Evolutionary conservation across 2,888 invertebrate species (phyloP).

Genomic region (Torymus auratus): DNA sequence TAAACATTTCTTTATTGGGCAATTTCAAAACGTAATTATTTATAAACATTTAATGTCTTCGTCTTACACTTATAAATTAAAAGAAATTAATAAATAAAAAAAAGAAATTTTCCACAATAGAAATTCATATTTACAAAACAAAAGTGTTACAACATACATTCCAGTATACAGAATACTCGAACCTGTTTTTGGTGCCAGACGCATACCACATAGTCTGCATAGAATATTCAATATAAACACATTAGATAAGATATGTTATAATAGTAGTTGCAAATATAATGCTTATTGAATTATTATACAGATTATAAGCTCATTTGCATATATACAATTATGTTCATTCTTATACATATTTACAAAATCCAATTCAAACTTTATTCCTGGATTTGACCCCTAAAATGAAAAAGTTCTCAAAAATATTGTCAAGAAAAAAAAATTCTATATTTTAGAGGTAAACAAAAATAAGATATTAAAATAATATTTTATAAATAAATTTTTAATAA

Average conservation of each 20-base stretch:
- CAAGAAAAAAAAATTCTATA: too few species aligned
- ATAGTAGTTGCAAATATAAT: slow-evolving; percentile 13
- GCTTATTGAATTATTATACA: slow-evolving; percentile 39
- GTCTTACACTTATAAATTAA: background rate
- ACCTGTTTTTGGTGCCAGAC: slow-evolving; percentile 8
- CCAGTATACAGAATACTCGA: slow-evolving; percentile 23
- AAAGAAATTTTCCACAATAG: slow-evolving; percentile 34
- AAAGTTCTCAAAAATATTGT: background rate
- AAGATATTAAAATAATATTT: background rate
- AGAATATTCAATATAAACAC: slow-evolving; percentile 43
- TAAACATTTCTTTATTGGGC: too few species aligned
- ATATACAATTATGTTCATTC: slow-evolving; percentile 48
- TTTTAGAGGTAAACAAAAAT: too few species aligned
- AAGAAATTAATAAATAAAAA: slow-evolving; percentile 29
- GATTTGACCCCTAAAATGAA: background rate
- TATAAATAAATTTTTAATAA: background rate
- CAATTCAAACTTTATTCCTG: background rate
- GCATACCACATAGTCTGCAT: background rate
- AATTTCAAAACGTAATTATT: too few species aligned
- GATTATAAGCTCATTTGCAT: slow-evolving; percentile 37
- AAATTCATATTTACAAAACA: slow-evolving; percentile 48
- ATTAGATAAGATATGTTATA: slow-evolving; percentile 44
- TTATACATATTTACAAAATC: slow-evolving; percentile 51
- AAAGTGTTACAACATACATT: slow-evolving; percentile 38
- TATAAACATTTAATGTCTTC: too few species aligned